Conservation (phyloP, 2,113 vertebrate genomes). For the Stegostoma tigrinum region DNA sequence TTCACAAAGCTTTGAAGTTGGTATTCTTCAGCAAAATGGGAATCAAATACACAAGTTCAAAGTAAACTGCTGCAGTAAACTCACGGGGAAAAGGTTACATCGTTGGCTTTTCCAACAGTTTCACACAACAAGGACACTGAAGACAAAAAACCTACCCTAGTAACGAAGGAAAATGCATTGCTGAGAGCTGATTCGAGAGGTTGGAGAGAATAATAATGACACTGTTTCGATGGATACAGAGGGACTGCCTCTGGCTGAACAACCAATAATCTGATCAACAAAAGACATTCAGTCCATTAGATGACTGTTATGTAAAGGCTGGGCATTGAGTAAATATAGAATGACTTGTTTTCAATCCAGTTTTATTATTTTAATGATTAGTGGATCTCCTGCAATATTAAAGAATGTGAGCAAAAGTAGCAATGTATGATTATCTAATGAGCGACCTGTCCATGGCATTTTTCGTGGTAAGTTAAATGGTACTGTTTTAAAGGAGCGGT, state of each 20-base stretch:
- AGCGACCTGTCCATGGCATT: neutral
- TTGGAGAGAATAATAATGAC: constrained; percentile 18
- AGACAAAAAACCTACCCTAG: neutral
- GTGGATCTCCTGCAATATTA: neutral
- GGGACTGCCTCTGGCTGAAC: neutral
- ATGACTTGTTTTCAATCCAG: constrained; percentile 13
- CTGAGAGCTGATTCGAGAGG: neutral
- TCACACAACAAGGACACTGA: neutral
- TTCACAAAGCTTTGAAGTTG: neutral
- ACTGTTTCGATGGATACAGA: neutral
- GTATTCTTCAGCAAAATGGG: neutral
- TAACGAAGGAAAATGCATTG: neutral
- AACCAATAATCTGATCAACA: neutral
- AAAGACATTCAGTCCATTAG: neutral
- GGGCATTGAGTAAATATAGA: neutral
- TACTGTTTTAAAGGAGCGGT: neutral
- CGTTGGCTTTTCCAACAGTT: neutral
- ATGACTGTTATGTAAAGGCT: neutral
- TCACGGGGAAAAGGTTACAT: neutral
- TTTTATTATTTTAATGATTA: neutral
- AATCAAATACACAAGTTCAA: neutral
- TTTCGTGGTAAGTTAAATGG: neutral
- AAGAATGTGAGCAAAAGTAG: neutral
- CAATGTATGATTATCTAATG: neutral
- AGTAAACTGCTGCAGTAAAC: neutral